Evolutionary conservation across 1,140 invertebrate genomes (phyloP).

Genomic region (Bombyx mandarina): DNA sequence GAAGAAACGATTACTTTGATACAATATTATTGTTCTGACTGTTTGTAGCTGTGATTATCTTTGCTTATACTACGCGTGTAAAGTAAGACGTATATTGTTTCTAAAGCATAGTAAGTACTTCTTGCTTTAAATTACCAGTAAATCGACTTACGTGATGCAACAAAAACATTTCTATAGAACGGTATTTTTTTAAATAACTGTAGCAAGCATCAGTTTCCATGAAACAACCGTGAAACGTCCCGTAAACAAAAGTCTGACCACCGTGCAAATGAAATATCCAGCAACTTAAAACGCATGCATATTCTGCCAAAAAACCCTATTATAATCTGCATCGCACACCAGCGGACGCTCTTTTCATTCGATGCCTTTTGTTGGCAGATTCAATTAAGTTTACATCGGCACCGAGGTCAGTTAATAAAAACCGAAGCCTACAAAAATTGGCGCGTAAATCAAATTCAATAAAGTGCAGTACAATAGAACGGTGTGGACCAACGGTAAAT

Average conservation of each 20-base stretch:
- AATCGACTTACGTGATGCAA: too few relatives aligned
- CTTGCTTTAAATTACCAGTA: too few relatives aligned
- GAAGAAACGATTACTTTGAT: slow-evolving; percentile 27
- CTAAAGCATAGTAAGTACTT: too few relatives aligned
- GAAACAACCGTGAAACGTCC: background rate
- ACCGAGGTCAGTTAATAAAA: slow-evolving; percentile 70
- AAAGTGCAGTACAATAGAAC: slow-evolving; percentile 57
- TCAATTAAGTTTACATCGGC: slow-evolving; percentile 71
- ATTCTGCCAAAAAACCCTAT: slow-evolving; percentile 60
- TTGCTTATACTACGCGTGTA: too few relatives aligned
- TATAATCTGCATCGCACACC: slow-evolving; percentile 69
- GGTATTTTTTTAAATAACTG: background rate
- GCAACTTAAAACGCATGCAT: slow-evolving; percentile 63
- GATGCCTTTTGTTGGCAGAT: slow-evolving; percentile 65
- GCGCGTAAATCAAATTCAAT: slow-evolving; percentile 70
- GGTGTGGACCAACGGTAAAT: slow-evolving; percentile 50
- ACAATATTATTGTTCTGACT: background rate
- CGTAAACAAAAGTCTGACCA: slow-evolving; percentile 54
- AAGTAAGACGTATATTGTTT: too few relatives aligned
- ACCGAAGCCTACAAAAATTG: slow-evolving; percentile 69
- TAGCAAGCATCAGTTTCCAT: too few relatives aligned
- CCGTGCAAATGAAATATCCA: slow-evolving; percentile 60
- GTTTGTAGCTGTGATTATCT: too few relatives aligned
- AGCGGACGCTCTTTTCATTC: slow-evolving; percentile 67
- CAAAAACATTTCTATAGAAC: background rate